phyloP scores from a whole-genome alignment of 2,797 vertebrate genomes.

The Oceanodroma leucorhoa region DNA sequence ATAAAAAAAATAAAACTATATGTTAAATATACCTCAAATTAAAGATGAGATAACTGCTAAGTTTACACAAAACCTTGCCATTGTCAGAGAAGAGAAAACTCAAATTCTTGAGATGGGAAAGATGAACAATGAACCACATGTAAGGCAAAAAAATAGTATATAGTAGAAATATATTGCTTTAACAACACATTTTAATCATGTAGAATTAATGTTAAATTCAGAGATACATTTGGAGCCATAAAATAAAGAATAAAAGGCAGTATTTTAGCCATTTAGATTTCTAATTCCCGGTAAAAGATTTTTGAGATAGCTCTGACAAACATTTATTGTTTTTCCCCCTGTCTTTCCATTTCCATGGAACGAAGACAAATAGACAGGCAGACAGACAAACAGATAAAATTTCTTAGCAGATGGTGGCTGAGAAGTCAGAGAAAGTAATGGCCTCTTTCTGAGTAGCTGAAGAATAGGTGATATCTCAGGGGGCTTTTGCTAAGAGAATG shows the following conservation, averaged over 20 bases:
- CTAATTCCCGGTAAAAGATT: not conserved
- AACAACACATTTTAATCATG: not conserved
- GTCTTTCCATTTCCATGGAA: not conserved
- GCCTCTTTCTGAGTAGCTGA: slow-evolving; percentile 38
- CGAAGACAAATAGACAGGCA: not conserved
- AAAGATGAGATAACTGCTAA: not conserved
- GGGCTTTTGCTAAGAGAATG: not conserved
- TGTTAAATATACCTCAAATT: not conserved
- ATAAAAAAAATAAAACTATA: not conserved
- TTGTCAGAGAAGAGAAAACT: not conserved
- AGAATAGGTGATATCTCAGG: not conserved
- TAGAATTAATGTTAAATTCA: not conserved
- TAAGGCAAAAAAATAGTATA: not conserved
- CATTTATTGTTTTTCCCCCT: not conserved
- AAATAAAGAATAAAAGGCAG: not conserved
- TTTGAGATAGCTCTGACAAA: not conserved
- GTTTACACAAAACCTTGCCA: not conserved
- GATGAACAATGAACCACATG: not conserved
- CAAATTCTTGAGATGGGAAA: not conserved
- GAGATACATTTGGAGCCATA: not conserved
- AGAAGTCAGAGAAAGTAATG: slow-evolving; percentile 19
- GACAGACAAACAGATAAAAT: not conserved
- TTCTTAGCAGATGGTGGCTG: not conserved
- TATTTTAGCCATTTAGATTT: not conserved
- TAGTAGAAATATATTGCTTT: not conserved